These are phyloP conservation scores for Dicentrarchus labrax DNA, from an alignment of 2,113 vertebrate species.

Conservation along the genomic window DNA sequence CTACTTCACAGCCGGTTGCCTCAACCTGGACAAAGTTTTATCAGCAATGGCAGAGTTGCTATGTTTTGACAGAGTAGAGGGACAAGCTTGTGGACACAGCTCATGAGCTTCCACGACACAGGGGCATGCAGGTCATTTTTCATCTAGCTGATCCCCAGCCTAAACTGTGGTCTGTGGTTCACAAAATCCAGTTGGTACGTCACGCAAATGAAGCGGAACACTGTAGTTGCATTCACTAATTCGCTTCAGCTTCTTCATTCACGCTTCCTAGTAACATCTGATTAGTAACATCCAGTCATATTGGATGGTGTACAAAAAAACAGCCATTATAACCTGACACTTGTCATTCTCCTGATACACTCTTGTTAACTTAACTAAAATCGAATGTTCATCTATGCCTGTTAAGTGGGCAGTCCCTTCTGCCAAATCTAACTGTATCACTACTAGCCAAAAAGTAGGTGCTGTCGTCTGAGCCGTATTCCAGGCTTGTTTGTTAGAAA, in stretches of 20 bases:
- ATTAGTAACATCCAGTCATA: not conserved
- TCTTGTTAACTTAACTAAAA: not conserved
- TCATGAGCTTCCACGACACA: slow-evolving; percentile 6
- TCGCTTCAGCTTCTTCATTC: not conserved
- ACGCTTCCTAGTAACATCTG: not conserved
- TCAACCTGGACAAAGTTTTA: slow-evolving; percentile 53
- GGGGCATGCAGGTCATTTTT: slow-evolving; percentile 26
- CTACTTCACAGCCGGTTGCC: slow-evolving; percentile 35
- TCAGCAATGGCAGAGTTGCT: slow-evolving; percentile 53
- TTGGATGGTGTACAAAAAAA: not conserved
- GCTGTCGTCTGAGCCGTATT: not conserved
- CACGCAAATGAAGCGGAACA: slow-evolving; percentile 2
- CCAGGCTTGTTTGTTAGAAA: not conserved
- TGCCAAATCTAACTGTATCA: not conserved
- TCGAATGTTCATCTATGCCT: not conserved
- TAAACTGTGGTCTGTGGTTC: not conserved
- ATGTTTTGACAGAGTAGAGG: slow-evolving; percentile 55
- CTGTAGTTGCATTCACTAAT: not conserved
- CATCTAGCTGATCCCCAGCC: slow-evolving; percentile 16
- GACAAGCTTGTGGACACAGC: slow-evolving; percentile 51
- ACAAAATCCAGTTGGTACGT: not conserved
- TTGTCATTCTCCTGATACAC: not conserved
- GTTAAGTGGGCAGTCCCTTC: no score
- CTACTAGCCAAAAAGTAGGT: not conserved
- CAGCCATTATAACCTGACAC: not conserved